Base-by-base conservation (phyloP, 1,140 invertebrate genomes). In the Pseudomyrmex dendroicus region DNA sequence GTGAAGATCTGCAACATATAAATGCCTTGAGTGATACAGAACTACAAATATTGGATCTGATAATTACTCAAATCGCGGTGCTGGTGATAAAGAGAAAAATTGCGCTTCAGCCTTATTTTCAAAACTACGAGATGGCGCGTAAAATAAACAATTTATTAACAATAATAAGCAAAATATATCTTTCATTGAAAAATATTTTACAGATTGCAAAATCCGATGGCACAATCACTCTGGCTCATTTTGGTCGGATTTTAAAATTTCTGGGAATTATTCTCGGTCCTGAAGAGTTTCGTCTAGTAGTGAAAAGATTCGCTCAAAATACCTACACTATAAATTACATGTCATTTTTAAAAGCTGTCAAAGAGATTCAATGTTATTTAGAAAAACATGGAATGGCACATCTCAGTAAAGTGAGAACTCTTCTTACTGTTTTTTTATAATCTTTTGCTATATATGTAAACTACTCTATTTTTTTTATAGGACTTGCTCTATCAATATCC, bases 321-420 rank as follows among this genome's bases (percentile, higher is more conserved):
- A 95, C 95, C 2, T 97, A 97, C 90, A 96, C 96, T 8, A 90
- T 97, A 0, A 97, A 97, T 92, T 97, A 97, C 88, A 95, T 97
- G 13, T 96, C 96, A 20, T 97, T 97, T 87, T 89, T 97, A 0
- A 95, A 95, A 46, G 95, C 95, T 1, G 92, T 96, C 12, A 93
- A 94, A 76, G 90, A 94, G 25, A 87, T 92, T 9, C 92, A 94
- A 52, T 73, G 95, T 56, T 95, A 95, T 74, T 95, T 96, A 13
- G 94, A 96, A 83, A 93, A 94, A 63, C 93, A 96, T 84, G 95
- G 95, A 72, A 95, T 96, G 73, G 83, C 94, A 48, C 94, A 95
- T 87, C 66, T 82, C 9, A 73, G 22, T 13, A 86, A 77, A 61
- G 78, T 90, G 86, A 13, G 82, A 87, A 56, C 13, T 73, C 12